These are phyloP conservation scores for Periplaneta americana DNA, from an alignment of 1,140 invertebrate species.

Conservation along the genomic window DNA sequence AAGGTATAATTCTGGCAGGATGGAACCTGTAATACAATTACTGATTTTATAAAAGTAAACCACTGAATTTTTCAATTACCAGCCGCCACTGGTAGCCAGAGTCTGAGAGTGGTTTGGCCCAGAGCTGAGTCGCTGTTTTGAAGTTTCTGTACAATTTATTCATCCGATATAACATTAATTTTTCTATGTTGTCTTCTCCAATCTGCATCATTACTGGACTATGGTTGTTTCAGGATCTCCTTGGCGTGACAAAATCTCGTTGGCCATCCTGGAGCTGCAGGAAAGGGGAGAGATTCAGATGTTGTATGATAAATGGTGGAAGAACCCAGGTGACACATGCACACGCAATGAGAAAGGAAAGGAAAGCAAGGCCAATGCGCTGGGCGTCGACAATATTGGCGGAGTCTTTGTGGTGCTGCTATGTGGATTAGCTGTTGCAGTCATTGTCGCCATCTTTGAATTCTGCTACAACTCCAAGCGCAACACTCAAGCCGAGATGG, in stretches of 20 bases:
- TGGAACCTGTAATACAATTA: too few species aligned
- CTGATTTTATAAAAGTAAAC: too few species aligned
- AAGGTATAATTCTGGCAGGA: too few species aligned
- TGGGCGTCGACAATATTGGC: conserved; percentile 87
- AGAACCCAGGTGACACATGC: conserved; percentile 58
- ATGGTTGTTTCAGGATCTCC: conserved; percentile 58
- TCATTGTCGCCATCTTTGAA: conserved; percentile 71
- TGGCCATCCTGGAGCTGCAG: conserved; percentile 69
- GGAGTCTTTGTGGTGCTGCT: conserved; percentile 90
- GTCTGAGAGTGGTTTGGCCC: too few species aligned
- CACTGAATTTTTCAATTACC: too few species aligned
- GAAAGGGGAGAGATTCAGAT: conserved; percentile 67
- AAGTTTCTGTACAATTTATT: too few species aligned
- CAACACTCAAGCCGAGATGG: conserved; percentile 59
- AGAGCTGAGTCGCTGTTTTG: too few species aligned
- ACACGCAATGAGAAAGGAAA: conserved; percentile 58
- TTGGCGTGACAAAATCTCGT: conserved; percentile 67
- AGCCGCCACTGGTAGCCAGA: too few species aligned
- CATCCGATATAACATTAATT: too few species aligned
- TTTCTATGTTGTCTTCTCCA: too few species aligned
- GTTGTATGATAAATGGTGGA: conserved; percentile 73
- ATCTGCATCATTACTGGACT: too few species aligned
- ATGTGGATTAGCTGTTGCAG: conserved; percentile 65
- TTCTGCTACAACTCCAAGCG: conserved; percentile 76
- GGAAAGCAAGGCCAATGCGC: conserved; percentile 67